These are phyloP conservation scores for Sminthopsis crassicaudata DNA, from an alignment of 2,113 vertebrate species.

Conservation along the genomic window DNA sequence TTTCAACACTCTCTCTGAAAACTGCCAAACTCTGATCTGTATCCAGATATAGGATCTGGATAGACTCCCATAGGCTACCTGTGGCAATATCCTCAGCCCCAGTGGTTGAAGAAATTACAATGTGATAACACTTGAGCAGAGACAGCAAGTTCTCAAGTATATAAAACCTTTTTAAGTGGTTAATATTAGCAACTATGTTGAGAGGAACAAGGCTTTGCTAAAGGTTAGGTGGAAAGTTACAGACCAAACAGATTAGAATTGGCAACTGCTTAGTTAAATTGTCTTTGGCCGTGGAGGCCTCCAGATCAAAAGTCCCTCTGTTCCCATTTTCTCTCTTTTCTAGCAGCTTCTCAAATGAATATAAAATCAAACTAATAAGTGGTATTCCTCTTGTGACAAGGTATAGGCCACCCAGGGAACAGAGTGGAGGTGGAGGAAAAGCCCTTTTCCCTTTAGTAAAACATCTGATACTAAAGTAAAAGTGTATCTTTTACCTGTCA, in stretches of 20 bases:
- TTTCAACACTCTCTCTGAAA: neutral
- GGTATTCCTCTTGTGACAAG: neutral
- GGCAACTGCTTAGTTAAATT: neutral
- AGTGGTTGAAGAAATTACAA: neutral
- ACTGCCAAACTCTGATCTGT: neutral
- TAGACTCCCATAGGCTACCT: neutral
- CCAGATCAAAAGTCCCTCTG: neutral
- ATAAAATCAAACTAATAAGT: neutral
- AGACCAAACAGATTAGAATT: neutral
- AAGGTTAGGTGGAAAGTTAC: neutral
- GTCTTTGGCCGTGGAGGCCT: neutral
- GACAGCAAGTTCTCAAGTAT: constrained; percentile 14
- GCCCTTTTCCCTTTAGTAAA: neutral
- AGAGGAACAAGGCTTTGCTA: constrained; percentile 18
- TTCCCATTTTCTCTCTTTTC: constrained; percentile 19
- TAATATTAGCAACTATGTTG: constrained; percentile 17
- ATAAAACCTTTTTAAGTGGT: constrained; percentile 2
- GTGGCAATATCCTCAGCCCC: neutral
- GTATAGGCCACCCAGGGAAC: neutral
- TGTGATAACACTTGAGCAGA: constrained; percentile 25
- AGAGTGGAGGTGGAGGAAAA: neutral
- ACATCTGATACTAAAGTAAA: constrained; percentile 1
- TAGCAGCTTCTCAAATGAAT: neutral
- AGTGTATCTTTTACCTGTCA: constrained; percentile 86
- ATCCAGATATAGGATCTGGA: neutral